Evolutionary conservation across 2,888 invertebrate genomes (phyloP), one percentile per base, ranked within the genome.

Genomic region (Reticulitermes lucifugus): DNA sequence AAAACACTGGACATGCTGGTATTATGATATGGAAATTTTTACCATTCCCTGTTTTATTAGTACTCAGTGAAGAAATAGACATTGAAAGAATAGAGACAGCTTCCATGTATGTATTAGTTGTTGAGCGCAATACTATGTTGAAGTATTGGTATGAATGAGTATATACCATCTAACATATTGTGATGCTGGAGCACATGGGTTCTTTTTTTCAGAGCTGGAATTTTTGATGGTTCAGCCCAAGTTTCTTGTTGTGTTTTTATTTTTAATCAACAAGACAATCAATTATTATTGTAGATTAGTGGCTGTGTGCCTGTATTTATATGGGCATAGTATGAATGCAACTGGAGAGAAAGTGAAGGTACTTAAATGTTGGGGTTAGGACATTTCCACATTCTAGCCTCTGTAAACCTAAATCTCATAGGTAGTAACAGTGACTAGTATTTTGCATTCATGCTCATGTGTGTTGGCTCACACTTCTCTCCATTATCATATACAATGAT

Each of bases 201-300:
- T 35, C 35, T 35, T 77, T 77, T 46, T 46, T 77, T 77, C 77
- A 77, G 77, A 46, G 77, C 41, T 77, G 77, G 77, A 77, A 46
- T 46, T 46, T 77, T 43, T 46, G n/a, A 46, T 41, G 77, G n/a
- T 77, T 77, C 65, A 65, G 4, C n/a, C 65, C 18, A 60, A 22
- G 60, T 60, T 75, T n/a, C 22, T 77, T 77, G 73, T 77, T 77
- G 77, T 73, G 41, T 77, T 77, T 77, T 77, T 77, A 77, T 77
- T 77, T 84, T 83, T 71, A 73, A 83, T 79, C 70, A 85, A 84
- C 70, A 86, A 86, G 86, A 86, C 86, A 86, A 86, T 86, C 86
- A 86, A 86, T 82, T 65, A 81, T 81, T 65, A 77, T 70, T 70
- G 65, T 85, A 83, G 84, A 73, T 79, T 85, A 85, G 85, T 84